phyloP scores from a whole-genome alignment of 2,888 invertebrate species.

The Cartodere bifasciata region DNA sequence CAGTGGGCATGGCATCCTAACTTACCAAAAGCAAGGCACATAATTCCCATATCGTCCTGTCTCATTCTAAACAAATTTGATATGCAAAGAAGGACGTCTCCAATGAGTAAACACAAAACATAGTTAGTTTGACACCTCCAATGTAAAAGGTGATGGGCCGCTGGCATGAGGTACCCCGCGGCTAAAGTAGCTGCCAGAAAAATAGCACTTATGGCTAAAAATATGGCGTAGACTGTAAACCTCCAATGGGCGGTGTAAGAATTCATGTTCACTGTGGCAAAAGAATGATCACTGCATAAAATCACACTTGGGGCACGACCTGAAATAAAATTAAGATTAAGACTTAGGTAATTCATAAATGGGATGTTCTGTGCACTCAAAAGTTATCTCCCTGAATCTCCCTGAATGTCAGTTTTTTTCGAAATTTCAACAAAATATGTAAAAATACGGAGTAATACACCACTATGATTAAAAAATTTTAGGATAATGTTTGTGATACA shows the following conservation, averaged over 20 bases:
- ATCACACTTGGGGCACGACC: slow-evolving; percentile 42
- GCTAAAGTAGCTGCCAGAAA: slow-evolving; percentile 72
- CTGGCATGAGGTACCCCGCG: slow-evolving; percentile 66
- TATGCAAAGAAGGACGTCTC: slow-evolving; percentile 65
- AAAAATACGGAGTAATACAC: no score
- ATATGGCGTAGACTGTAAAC: slow-evolving; percentile 63
- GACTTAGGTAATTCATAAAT: no score
- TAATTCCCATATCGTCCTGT: no score
- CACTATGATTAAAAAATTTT: no score
- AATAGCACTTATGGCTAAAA: slow-evolving; percentile 65
- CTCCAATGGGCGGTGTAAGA: slow-evolving; percentile 31
- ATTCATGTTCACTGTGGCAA: slow-evolving; percentile 21
- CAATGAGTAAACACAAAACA: slow-evolving; percentile 69
- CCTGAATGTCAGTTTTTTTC: no score
- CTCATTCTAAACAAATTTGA: slow-evolving; percentile 56
- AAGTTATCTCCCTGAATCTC: no score
- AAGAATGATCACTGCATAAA: slow-evolving; percentile 47
- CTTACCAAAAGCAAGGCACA: slow-evolving; percentile 61
- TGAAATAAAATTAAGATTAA: slow-evolving; percentile 21
- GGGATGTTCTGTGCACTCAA: no score
- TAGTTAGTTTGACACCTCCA: slow-evolving; percentile 84
- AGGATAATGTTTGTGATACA: no score
- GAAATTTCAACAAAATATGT: no score
- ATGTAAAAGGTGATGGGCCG: slow-evolving; percentile 76
- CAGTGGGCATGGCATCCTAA: no score